Evolutionary conservation across 2,797 vertebrate species (phyloP).

Genomic region (Lacerta agilis): DNA sequence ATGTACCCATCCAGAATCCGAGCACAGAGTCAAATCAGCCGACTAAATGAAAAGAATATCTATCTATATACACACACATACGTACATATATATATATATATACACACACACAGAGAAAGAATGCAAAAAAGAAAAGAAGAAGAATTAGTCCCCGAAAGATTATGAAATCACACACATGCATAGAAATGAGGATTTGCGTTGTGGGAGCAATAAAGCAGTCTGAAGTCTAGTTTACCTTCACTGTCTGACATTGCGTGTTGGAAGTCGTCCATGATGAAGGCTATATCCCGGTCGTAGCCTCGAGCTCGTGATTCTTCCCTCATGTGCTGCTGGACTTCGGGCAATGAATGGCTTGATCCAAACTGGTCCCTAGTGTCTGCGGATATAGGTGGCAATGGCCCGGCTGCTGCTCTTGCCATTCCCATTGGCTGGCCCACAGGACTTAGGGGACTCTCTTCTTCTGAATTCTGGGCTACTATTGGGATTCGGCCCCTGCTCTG

Average conservation of each 20-base stretch:
- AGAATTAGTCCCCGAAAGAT: constrained; percentile 53
- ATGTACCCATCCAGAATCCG: constrained; percentile 58
- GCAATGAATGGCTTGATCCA: constrained; percentile 98
- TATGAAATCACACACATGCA: constrained; percentile 87
- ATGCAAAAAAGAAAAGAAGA: constrained; percentile 75
- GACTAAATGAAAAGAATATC: constrained; percentile 20
- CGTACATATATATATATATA: not conserved
- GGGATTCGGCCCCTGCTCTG: constrained; percentile 97
- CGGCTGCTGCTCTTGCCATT: constrained; percentile 97
- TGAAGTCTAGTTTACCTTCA: constrained; percentile 96
- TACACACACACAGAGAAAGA: constrained; percentile 74
- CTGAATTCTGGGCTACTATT: constrained; percentile 98
- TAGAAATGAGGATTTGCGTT: constrained; percentile 84
- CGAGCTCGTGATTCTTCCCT: constrained; percentile 96
- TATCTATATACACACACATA: not conserved
- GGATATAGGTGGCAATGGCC: constrained; percentile 97
- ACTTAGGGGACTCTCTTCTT: constrained; percentile 98
- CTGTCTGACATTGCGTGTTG: constrained; percentile 99
- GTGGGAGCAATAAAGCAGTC: constrained; percentile 82
- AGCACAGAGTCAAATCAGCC: constrained; percentile 54
- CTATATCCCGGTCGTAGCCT: constrained; percentile 97
- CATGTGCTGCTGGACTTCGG: constrained; percentile 99
- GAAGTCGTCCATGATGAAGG: constrained; percentile 99
- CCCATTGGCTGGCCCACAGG: constrained; percentile 99
- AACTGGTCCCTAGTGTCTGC: constrained; percentile 98